Evolutionary conservation across 2,113 vertebrate genomes (phyloP), one percentile per base, ranked within the genome.

Genomic region (Acanthochromis polyacanthus): DNA sequence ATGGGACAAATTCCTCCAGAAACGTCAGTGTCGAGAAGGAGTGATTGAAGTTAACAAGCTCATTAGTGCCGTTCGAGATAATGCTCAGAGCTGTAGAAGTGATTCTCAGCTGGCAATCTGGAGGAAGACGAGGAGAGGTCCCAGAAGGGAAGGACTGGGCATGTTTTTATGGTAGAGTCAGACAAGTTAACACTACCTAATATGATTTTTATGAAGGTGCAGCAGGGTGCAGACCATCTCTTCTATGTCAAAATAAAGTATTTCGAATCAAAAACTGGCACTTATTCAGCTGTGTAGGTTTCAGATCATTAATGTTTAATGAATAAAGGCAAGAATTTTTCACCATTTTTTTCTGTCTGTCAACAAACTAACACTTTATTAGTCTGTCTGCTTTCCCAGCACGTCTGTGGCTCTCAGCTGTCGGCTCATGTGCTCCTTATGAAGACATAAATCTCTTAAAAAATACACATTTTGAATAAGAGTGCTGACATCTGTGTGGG

Each of bases 41-140:
- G 56, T 79, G 30, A 87, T 90, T 90, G 78, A 75, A 85, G 82
- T 75, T 92, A 93, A 94, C 88, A 87, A 91, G 92, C 93, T 94
- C 91, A 90, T 93, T 93, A 93, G 87, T 80, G 71, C 36, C 68
- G 72, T 72, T 86, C 60, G 56, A 45, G 77, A 79, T 62, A 11
- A 72, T 82, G 77, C 76, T 85, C 80, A 78, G 80, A 81, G 65
- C 63, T 40, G 12, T 60, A 68, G 19, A 43, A 10, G 48, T 69
- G 84, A 81, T 59, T 75, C 82, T 77, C 81, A 78, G 79, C 52
- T 71, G 75, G 83, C 73, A 61, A 52, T 79, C 64, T 9, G 9
- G 23, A 15, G 15, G 57, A 64, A 57, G 36, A 80, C 22, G 71
- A 60, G 9, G 32, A 71, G 30, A 36, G 23, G 38, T 43, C 43